Evolutionary conservation across 2,888 invertebrate species (phyloP).

Genomic region (Rhyacophila evoluta): DNA sequence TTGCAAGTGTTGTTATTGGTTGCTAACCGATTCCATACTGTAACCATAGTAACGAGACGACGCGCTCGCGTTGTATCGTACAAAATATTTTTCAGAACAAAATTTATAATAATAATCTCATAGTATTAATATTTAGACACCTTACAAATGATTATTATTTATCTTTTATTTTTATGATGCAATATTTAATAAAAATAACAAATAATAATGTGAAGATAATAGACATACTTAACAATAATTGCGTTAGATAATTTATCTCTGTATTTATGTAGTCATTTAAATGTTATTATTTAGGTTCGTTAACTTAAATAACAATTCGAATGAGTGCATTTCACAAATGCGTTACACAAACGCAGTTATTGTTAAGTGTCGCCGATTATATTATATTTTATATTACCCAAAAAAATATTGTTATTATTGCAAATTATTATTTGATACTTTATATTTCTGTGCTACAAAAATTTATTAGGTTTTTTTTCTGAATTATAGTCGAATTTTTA

Average conservation of each 20-base stretch:
- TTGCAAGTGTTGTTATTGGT: neutral
- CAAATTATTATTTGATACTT: too few relatives aligned
- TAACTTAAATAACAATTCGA: neutral
- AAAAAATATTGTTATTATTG: too few relatives aligned
- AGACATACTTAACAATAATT: neutral
- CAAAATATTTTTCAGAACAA: too few relatives aligned
- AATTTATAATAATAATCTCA: too few relatives aligned
- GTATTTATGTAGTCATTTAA: neutral
- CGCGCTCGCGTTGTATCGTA: neutral
- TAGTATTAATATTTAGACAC: neutral
- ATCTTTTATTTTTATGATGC: neutral
- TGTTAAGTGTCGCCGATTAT: too few relatives aligned
- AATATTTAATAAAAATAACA: neutral
- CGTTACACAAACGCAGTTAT: too few relatives aligned
- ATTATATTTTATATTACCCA: too few relatives aligned
- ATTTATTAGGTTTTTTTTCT: too few relatives aligned
- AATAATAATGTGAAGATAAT: neutral
- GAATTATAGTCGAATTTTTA: too few relatives aligned
- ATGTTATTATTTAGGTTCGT: neutral
- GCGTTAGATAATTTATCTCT: neutral
- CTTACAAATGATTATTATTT: neutral
- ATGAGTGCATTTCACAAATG: too few relatives aligned
- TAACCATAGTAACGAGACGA: neutral
- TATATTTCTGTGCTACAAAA: too few relatives aligned
- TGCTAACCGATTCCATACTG: neutral